Base-by-base conservation (phyloP, 2,888 invertebrate species). In the Drosophila stalkeri region DNA sequence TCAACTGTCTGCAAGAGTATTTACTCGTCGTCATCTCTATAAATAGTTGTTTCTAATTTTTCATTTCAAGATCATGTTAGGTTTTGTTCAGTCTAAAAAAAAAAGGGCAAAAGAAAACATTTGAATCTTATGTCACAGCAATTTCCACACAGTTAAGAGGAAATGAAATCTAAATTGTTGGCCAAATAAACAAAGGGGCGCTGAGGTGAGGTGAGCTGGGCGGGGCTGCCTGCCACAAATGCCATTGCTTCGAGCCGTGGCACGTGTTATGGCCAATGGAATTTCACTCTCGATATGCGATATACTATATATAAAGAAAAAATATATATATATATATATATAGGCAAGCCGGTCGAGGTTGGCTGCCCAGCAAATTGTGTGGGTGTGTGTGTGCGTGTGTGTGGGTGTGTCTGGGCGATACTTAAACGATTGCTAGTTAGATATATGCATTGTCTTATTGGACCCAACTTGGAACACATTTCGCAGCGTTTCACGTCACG, bases 361-460 rank as follows among this genome's bases (percentile, higher is more conserved):
- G 62, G 27, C 37, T 54, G 69, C 46, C 47, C 47, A 31, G 37
- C 61, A 54, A 67, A 49, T 57, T 20, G 46, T 11, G 49, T 31
- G 54, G n/a, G n/a, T 41, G 56, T 37, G 55, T 44, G 68, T 70
- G 60, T 60, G 84, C 81, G 37, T 39, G 84, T 84, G 37, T 39
- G 84, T 84, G 86, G 81, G 87, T 81, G 81, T 86, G 77, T 67
- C 74, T 55, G 64, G 60, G 31, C 59, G 44, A 72, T 81, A 75
- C 80, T 82, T 82, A 82, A 85, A 75, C 75, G 89, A 85, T 80
- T 82, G 80, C 82, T 77, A 73, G 72, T 72, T 72, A 75, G 73
- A 73, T 62, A 76, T 69, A 67, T 65, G 63, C 69, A 72, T 65
- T 66, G 68, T 76, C 43, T 69, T 77, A 57, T 52, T 37, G 60